phyloP scores from a whole-genome alignment of 2,797 vertebrate genomes.

The Anolis apletophallus region DNA sequence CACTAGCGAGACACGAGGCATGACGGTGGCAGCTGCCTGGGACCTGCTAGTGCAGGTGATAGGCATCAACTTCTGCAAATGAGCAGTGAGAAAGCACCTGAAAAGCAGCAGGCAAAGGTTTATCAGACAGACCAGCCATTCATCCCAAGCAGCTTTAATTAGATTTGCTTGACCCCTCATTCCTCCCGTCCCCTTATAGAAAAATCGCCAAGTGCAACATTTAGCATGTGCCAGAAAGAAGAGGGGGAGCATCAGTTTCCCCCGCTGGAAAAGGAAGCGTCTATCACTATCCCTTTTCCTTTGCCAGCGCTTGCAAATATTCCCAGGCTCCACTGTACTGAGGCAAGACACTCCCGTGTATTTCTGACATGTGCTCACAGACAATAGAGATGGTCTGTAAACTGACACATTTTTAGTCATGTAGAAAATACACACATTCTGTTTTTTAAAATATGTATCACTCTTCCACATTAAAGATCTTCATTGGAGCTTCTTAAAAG shows the following conservation, averaged over 20 bases:
- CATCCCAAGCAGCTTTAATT: constrained; percentile 71
- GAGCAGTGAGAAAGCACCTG: constrained; percentile 66
- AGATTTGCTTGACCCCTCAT: constrained; percentile 65
- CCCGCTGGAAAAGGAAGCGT: constrained; percentile 14
- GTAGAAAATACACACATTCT: background rate
- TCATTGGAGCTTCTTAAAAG: too few relatives aligned
- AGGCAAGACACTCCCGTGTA: background rate
- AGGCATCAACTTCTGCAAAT: constrained; percentile 61
- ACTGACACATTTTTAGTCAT: background rate
- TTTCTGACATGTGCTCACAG: background rate
- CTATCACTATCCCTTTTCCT: background rate
- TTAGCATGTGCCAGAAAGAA: constrained; percentile 29
- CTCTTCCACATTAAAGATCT: too few relatives aligned
- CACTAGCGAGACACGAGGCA: constrained; percentile 36
- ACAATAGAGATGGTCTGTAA: background rate
- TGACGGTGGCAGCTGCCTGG: constrained; percentile 62
- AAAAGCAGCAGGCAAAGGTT: constrained; percentile 57
- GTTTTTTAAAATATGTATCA: background rate
- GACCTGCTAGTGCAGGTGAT: constrained; percentile 67
- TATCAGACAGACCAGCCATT: constrained; percentile 73
- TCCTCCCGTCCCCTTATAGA: constrained; percentile 4
- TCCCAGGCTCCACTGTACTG: constrained; percentile 16
- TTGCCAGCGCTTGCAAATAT: constrained; percentile 20
- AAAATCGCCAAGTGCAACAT: constrained; percentile 37
- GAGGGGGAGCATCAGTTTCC: background rate